phyloP scores from a whole-genome alignment of 2,113 vertebrate genomes.

The Microcebus jonahi region DNA sequence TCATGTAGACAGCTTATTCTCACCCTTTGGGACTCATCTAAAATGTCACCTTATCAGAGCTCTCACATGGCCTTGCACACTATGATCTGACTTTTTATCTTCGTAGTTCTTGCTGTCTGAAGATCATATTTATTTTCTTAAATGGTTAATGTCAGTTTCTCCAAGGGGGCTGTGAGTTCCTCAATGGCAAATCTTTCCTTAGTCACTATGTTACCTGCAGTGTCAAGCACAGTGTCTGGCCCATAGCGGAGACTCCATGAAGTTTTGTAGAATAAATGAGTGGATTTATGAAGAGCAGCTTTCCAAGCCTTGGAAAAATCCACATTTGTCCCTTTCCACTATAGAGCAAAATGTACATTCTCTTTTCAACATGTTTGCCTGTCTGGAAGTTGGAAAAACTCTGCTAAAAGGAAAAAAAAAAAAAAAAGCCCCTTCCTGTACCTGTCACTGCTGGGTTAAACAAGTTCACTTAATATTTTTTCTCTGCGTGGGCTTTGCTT shows the following conservation, averaged over 20 bases:
- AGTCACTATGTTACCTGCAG: background rate
- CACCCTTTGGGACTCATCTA: background rate
- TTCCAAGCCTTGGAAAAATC: conserved; percentile 14
- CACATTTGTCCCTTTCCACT: background rate
- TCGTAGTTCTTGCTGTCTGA: background rate
- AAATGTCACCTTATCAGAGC: background rate
- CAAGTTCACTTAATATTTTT: background rate
- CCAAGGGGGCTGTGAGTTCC: background rate
- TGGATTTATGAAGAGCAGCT: background rate
- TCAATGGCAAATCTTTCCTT: background rate
- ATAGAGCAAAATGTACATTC: background rate
- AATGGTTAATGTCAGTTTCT: background rate
- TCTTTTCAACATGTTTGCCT: background rate
- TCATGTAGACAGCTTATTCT: background rate
- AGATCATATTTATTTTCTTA: background rate
- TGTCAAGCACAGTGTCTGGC: background rate
- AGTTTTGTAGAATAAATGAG: background rate
- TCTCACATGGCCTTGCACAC: background rate
- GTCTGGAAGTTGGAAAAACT: conserved; percentile 23
- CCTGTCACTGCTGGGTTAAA: background rate
- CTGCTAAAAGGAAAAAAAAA: background rate
- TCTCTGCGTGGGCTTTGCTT: background rate
- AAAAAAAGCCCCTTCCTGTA: background rate
- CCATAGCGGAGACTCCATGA: background rate
- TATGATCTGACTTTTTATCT: background rate